Conservation (phyloP, 2,113 vertebrate species). For the Plectropomus leopardus region DNA sequence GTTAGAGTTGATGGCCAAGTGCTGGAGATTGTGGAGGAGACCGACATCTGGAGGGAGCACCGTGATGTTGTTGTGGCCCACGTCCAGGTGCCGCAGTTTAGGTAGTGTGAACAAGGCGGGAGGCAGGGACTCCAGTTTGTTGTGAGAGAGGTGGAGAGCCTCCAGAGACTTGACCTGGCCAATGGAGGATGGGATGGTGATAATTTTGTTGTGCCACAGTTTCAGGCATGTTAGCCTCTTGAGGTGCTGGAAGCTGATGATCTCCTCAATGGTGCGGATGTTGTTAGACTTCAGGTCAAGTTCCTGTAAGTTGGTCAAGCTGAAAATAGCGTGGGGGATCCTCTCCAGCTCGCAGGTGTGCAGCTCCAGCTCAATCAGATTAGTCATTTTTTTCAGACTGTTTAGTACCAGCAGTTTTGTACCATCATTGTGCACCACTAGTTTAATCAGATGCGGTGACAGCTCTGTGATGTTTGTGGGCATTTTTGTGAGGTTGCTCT, state of each 20-base stretch:
- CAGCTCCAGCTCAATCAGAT: slow-evolving; percentile 92
- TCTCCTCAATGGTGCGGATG: slow-evolving; percentile 96
- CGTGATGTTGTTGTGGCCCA: slow-evolving; percentile 92
- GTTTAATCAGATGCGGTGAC: slow-evolving; percentile 92
- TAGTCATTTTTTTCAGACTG: slow-evolving; percentile 98
- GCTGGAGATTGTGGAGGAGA: slow-evolving; percentile 93
- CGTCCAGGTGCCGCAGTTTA: slow-evolving; percentile 94
- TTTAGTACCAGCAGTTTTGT: slow-evolving; percentile 95
- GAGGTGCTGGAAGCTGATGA: slow-evolving; percentile 97
- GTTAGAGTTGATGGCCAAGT: slow-evolving; percentile 94
- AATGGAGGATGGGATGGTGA: slow-evolving; percentile 92
- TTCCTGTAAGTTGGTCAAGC: slow-evolving; percentile 95
- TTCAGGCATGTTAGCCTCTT: slow-evolving; percentile 97
- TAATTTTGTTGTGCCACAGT: slow-evolving; percentile 98
- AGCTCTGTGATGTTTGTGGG: slow-evolving; percentile 97
- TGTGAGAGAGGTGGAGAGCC: slow-evolving; percentile 94
- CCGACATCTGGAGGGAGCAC: slow-evolving; percentile 91
- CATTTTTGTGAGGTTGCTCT: slow-evolving; percentile 98
- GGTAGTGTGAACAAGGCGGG: slow-evolving; percentile 92
- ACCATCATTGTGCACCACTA: slow-evolving; percentile 97
- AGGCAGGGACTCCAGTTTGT: slow-evolving; percentile 94
- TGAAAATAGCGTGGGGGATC: slow-evolving; percentile 97
- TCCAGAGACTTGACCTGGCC: slow-evolving; percentile 94
- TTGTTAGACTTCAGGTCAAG: slow-evolving; percentile 96
- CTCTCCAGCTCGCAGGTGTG: slow-evolving; percentile 96